Evolutionary conservation across 2,113 vertebrate genomes (phyloP).

Genomic region (Protomyctophum bolini): DNA sequence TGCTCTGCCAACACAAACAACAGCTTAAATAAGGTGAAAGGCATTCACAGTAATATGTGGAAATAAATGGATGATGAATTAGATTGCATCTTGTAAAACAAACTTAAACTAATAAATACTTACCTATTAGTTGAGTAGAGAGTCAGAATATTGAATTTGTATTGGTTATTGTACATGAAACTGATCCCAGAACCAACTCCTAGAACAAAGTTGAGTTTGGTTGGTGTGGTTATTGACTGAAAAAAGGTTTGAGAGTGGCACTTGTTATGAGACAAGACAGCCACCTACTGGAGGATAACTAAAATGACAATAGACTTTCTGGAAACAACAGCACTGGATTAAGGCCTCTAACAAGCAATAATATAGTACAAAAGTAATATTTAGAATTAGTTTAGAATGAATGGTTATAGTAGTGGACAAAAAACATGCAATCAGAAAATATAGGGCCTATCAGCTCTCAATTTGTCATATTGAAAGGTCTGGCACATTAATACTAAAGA

Average conservation of each 20-base stretch:
- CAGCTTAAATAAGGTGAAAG: background rate
- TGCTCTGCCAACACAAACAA: constrained; percentile 72
- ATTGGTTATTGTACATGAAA: constrained; percentile 68
- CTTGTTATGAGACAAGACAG: background rate
- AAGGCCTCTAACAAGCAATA: background rate
- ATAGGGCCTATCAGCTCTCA: too few species aligned
- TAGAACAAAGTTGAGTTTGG: constrained; percentile 19
- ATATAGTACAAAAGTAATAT: background rate
- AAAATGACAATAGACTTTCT: background rate
- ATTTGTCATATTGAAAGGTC: too few species aligned
- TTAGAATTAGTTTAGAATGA: too few species aligned
- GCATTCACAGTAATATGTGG: background rate
- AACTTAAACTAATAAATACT: background rate
- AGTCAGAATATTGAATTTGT: constrained; percentile 73
- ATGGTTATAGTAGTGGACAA: too few species aligned
- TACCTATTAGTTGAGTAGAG: constrained; percentile 73
- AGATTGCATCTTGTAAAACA: background rate
- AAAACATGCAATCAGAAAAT: too few species aligned
- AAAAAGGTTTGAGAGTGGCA: background rate
- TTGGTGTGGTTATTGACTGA: constrained; percentile 1
- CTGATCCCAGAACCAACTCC: constrained; percentile 74
- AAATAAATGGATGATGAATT: background rate
- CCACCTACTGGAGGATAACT: constrained; percentile 42
- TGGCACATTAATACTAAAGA: too few species aligned
- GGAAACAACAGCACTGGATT: background rate